Percentiles rank a stretch among this genome's conserved stretches.
These are phyloP conservation scores for Crotalus adamanteus DNA, from an alignment of 2,797 vertebrate genomes.

Conservation along the genomic window DNA sequence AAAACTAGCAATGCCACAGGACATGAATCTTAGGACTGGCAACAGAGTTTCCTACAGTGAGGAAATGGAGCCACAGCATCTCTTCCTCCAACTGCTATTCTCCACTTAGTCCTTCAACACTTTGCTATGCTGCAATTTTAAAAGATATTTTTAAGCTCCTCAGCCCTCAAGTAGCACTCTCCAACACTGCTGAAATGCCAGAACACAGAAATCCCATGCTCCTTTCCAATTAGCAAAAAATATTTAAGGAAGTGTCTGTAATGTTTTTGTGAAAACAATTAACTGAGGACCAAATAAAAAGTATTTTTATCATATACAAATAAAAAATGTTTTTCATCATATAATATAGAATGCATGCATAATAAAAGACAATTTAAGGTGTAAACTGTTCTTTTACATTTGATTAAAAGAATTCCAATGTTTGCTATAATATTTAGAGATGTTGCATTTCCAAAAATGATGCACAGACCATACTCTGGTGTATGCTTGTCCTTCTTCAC, in stretches of 20 bases:
- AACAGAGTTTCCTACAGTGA: background rate
- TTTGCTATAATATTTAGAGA: background rate
- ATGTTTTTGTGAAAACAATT: background rate
- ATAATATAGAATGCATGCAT: background rate
- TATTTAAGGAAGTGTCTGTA: background rate
- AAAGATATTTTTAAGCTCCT: background rate
- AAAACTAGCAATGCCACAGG: background rate
- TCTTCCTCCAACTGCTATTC: background rate
- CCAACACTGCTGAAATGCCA: background rate
- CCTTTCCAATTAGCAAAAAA: background rate
- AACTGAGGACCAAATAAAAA: background rate
- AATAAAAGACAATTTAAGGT: background rate
- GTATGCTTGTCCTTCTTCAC: background rate
- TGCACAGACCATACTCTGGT: background rate
- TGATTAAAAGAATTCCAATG: background rate
- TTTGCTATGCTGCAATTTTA: background rate
- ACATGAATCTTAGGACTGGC: background rate
- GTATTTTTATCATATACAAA: background rate
- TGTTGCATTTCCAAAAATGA: background rate
- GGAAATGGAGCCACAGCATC: background rate
- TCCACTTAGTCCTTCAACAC: background rate
- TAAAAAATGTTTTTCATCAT: background rate
- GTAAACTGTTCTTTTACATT: background rate
- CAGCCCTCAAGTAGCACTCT: background rate
- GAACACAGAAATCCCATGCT: background rate